Evolutionary conservation across 2,113 vertebrate species (phyloP), one percentile per base, ranked within the genome.

Genomic region (Pangasianodon gigas): DNA sequence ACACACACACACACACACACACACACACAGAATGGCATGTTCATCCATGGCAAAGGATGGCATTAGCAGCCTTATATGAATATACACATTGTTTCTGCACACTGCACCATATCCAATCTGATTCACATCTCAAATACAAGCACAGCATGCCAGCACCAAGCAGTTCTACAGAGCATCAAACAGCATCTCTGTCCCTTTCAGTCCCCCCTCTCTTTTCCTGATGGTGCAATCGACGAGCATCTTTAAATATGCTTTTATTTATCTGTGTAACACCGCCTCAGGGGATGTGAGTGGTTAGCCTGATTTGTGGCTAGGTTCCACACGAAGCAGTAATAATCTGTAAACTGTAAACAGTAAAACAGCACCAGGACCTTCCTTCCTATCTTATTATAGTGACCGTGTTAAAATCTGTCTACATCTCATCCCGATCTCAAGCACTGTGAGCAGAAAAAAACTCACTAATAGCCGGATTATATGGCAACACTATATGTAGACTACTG

Each of bases 1-100:
- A 67, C 24, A 89, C 48, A 86, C 37, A 85, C 48, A 84, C 56
- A 81, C 67, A 74, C 69, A 58, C 51, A 41, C 86, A 87, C 71
- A 58, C 52, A 44, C 71, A 77, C 71, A 75, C 18, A 75, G n/a
- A 18, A 16, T 71, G 67, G 0, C 32, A 74, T 74, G 32, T 37
- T 74, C 14, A 74, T 18, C 65, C 11, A 37, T 18, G 16, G 32
- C 14, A 71, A 71, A 71, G 5, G 69, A n/a, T 67, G 29, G 4
- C 0, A 4, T 46, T 37, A 19, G 8, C 74, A 77, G 74, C 9
- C 41, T 80, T 16, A 80, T 81, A 26, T 48, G 11, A 24, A 52
- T 81, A 21, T 37, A 82, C 51, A 56, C 16, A 21, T 56, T 58
- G 52, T 82, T 88, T 82, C 79, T 69, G 87, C 60, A 54, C 16